phyloP scores from a whole-genome alignment of 1,140 invertebrate species.

The Paraescarpia echinospica region DNA sequence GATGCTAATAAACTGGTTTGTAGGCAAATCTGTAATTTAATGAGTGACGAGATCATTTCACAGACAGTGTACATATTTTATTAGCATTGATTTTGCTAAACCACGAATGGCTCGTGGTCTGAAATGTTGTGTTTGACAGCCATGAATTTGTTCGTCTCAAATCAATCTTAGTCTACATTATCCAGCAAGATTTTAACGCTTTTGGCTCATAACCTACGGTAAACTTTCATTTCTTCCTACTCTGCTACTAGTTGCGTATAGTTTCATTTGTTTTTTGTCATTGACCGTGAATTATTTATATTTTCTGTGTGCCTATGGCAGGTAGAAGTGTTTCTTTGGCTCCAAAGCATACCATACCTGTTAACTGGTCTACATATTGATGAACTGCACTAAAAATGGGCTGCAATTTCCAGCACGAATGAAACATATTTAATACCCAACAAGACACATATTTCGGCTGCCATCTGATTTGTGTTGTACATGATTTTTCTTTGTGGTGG shows the following conservation, averaged over 20 bases:
- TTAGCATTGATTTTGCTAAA: background rate
- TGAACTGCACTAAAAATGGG: background rate
- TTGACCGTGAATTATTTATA: background rate
- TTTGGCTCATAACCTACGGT: background rate
- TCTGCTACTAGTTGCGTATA: background rate
- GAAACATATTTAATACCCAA: background rate
- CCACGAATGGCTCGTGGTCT: background rate
- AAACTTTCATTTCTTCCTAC: background rate
- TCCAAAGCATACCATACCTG: background rate
- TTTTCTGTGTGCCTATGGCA: background rate
- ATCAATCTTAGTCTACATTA: background rate
- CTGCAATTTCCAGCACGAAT: background rate
- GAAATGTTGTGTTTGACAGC: background rate
- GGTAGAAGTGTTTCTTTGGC: background rate
- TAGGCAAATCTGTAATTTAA: background rate
- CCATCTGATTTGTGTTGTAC: background rate
- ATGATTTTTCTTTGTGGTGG: background rate
- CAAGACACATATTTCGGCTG: background rate
- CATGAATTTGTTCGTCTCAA: background rate
- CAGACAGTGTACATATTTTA: conserved; percentile 6
- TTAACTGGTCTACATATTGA: background rate
- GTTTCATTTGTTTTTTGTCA: background rate
- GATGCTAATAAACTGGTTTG: background rate
- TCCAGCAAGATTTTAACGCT: background rate
- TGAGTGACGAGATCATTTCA: background rate